Base-by-base conservation (phyloP, 2,113 vertebrate species). In the Psettodes erumei region DNA sequence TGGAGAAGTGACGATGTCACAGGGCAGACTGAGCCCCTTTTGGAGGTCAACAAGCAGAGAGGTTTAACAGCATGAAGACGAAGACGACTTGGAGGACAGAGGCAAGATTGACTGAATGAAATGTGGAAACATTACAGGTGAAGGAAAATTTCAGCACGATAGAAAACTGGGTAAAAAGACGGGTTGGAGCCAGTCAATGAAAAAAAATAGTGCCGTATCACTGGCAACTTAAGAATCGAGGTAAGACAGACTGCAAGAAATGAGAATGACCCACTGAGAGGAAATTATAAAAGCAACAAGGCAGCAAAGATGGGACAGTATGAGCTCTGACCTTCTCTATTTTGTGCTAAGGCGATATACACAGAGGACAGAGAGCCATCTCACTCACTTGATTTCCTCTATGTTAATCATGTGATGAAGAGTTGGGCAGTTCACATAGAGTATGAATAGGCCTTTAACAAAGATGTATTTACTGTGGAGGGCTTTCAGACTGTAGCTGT, bases 21-120 rank as follows among this genome's bases (percentile, higher is more conserved):
- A 9, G 32, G 54, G 19, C 53, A 10, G 43, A 58, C 32, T 32
- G 70, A 68, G 58, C 35, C 33, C 50, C 12, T 59, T 28, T 6
- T 40, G 16, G 53, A 75, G 76, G 73, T 79, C 77, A 53, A 61
- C 64, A 79, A 74, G 72, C 78, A 71, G 81, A 80, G 59, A 86
- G 71, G 71, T 79, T 86, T 69, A 77, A 79, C 69, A 48, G 62
- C 45, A 77, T 61, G 74, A 72, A 33, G 37, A 81, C 43, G 58
- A 30, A 63, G 43, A 71, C 21, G 58, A 48, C 56, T 79, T 19
- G 40, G 51, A 73, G 68, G 51, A 56, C 50, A 67, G 28, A 59
- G 47, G 58, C 35, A 69, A 74, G 60, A 18, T 28, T 47, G 75
- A 65, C 63, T 21, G 51, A 58, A 73, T 82, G 71, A 76, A 55